Evolutionary conservation across 2,888 invertebrate genomes (phyloP).

Genomic region (Hirudinaria manillensis): DNA sequence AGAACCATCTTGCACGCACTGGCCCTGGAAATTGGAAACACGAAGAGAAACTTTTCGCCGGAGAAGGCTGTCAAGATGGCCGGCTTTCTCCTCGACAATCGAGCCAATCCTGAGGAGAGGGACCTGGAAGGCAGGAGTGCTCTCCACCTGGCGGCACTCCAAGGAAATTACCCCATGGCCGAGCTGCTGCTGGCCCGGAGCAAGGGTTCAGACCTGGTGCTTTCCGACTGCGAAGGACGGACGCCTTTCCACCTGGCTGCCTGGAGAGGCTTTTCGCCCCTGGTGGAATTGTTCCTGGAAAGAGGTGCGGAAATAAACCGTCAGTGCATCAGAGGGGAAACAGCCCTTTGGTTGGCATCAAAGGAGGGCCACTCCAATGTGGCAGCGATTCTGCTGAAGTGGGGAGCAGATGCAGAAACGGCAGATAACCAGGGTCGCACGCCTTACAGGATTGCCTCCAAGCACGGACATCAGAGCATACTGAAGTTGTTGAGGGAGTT

Average conservation of each 20-base stretch:
- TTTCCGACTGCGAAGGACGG: constrained; percentile 73
- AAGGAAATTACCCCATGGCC: constrained; percentile 88
- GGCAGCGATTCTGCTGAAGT: constrained; percentile 63
- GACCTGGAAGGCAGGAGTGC: constrained; percentile 80
- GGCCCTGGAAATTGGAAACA: constrained; percentile 57
- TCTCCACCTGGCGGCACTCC: constrained; percentile 73
- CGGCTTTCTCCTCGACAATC: constrained; percentile 58
- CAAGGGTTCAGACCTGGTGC: constrained; percentile 42
- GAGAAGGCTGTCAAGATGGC: constrained; percentile 41
- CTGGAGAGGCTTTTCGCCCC: constrained; percentile 83
- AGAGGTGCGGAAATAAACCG: constrained; percentile 80
- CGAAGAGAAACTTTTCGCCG: background rate
- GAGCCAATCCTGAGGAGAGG: constrained; percentile 51
- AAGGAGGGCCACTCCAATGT: constrained; percentile 92
- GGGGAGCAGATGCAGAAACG: constrained; percentile 55
- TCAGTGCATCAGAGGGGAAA: constrained; percentile 89
- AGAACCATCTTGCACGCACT: constrained; percentile 84
- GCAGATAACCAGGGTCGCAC: constrained; percentile 55
- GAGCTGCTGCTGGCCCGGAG: constrained; percentile 74
- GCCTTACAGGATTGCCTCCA: constrained; percentile 69
- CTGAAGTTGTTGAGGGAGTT: constrained; percentile 52
- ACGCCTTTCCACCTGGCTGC: constrained; percentile 73
- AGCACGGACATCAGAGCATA: constrained; percentile 77
- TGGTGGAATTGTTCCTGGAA: constrained; percentile 77
- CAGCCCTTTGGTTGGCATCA: constrained; percentile 84